Conservation (phyloP, 2,888 invertebrate species). For the Pterostichus niger region DNA sequence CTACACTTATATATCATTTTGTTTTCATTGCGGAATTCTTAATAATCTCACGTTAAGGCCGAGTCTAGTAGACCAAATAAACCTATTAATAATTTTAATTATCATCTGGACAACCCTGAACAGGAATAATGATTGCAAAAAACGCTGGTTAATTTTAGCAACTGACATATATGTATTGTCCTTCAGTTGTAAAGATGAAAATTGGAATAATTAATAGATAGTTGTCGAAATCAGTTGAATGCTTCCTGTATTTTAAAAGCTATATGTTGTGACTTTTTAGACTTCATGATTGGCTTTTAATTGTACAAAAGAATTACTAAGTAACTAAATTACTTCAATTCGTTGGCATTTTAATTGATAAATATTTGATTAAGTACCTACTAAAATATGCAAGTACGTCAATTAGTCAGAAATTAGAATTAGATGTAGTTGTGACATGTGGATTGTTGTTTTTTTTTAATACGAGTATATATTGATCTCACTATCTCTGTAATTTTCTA, state of each 20-base stretch:
- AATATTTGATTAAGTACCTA: not conserved
- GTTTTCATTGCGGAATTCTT: conserved; percentile 34
- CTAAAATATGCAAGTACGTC: no score
- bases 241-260: conserved; percentile 13
- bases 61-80: conserved; percentile 27
- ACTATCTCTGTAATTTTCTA: no score
- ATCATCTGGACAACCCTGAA: conserved; percentile 1
- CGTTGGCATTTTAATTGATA: conserved; percentile 1
- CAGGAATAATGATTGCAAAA: conserved; percentile 4
- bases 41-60: conserved; percentile 36
- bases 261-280: not conserved
- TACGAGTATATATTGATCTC: no score
- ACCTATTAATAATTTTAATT: conserved; percentile 41
- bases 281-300: not conserved
- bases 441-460: no score
- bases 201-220: conserved; percentile 18
- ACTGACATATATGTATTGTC: conserved; percentile 7
- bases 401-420: no score
- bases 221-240: conserved; percentile 4
- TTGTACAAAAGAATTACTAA: not conserved
- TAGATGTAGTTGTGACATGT: no score
- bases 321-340: not conserved
- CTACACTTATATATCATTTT: conserved; percentile 40
- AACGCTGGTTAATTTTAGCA: not conserved
- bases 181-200: conserved; percentile 14